A percentile compares a stretch with the other conserved stretches of the same genome.
These are phyloP conservation scores for Adoxophyes honmai DNA, from an alignment of 1,140 invertebrate genomes.

Conservation along the genomic window DNA sequence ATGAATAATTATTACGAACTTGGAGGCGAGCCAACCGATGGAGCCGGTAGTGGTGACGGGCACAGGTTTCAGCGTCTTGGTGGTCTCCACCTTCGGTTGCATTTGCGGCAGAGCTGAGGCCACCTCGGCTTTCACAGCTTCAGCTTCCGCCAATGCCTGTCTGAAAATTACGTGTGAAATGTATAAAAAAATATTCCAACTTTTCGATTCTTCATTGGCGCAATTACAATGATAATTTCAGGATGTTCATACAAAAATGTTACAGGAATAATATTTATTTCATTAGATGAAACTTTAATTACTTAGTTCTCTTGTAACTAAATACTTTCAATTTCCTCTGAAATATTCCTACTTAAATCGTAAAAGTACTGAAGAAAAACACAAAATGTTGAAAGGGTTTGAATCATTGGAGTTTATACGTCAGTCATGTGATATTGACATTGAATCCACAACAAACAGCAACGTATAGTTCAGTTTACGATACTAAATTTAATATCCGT, in stretches of 20 bases:
- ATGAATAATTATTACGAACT: slow-evolving; percentile 34
- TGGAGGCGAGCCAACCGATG: slow-evolving; percentile 60
- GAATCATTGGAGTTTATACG: not conserved
- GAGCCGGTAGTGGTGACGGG: slow-evolving; percentile 53
- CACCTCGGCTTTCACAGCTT: slow-evolving; percentile 40
- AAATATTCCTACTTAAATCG: too few relatives aligned
- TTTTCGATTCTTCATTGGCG: too few relatives aligned
- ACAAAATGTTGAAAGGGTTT: too few relatives aligned
- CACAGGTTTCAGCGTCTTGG: slow-evolving; percentile 54
- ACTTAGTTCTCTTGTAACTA: too few relatives aligned
- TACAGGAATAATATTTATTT: too few relatives aligned
- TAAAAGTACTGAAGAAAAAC: too few relatives aligned
- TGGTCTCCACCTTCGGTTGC: slow-evolving; percentile 33
- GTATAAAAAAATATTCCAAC: too few relatives aligned
- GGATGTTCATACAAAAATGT: too few relatives aligned
- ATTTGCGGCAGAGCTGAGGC: slow-evolving; percentile 36
- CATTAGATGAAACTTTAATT: too few relatives aligned
- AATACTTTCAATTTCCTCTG: too few relatives aligned
- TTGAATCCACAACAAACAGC: slow-evolving; percentile 29
- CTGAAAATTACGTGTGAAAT: slow-evolving; percentile 25
- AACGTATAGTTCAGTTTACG: slow-evolving; percentile 2
- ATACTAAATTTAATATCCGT: slow-evolving; percentile 39
- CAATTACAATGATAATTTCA: too few relatives aligned
- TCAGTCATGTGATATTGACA: slow-evolving; percentile 22
- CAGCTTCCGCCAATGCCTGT: slow-evolving; percentile 36